These are phyloP conservation scores for Anarrhichthys ocellatus DNA, from an alignment of 2,113 vertebrate species.

Conservation along the genomic window DNA sequence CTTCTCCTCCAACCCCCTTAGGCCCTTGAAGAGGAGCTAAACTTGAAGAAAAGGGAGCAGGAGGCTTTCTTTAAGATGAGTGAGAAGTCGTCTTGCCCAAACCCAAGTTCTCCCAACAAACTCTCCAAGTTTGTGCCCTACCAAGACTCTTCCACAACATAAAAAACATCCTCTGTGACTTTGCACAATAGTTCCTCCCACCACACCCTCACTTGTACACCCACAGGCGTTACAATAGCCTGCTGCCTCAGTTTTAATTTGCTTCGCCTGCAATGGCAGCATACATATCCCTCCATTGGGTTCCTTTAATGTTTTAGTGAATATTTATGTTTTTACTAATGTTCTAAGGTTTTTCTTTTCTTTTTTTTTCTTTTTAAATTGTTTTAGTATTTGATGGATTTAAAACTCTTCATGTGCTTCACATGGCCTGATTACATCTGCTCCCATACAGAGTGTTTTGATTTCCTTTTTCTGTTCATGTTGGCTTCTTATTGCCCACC, in stretches of 20 bases:
- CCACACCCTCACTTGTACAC: not conserved
- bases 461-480: slow-evolving; percentile 10
- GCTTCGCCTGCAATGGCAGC: slow-evolving; percentile 25
- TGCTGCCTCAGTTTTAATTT: slow-evolving; percentile 39
- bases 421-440: not conserved
- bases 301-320: slow-evolving; percentile 46
- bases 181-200: not conserved
- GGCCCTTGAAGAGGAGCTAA: slow-evolving; percentile 93
- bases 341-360: slow-evolving; percentile 16
- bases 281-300: slow-evolving; percentile 11
- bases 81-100: slow-evolving; percentile 74
- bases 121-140: slow-evolving; percentile 91
- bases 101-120: slow-evolving; percentile 85
- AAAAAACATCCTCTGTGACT: slow-evolving; percentile 20
- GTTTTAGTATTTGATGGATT: not conserved
- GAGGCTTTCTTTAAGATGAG: slow-evolving; percentile 93
- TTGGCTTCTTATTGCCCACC: not conserved
- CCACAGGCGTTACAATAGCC: not conserved
- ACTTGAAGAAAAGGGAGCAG: slow-evolving; percentile 91
- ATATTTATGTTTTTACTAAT: slow-evolving; percentile 64
- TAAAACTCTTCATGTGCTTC: not conserved
- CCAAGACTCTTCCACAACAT: slow-evolving; percentile 80
- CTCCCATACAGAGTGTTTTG: slow-evolving; percentile 37
- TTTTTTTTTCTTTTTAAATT: not conserved
- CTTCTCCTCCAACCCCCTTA: slow-evolving; percentile 58